phyloP scores from a whole-genome alignment of 2,888 invertebrate species.

The Pogonocherus hispidulus region DNA sequence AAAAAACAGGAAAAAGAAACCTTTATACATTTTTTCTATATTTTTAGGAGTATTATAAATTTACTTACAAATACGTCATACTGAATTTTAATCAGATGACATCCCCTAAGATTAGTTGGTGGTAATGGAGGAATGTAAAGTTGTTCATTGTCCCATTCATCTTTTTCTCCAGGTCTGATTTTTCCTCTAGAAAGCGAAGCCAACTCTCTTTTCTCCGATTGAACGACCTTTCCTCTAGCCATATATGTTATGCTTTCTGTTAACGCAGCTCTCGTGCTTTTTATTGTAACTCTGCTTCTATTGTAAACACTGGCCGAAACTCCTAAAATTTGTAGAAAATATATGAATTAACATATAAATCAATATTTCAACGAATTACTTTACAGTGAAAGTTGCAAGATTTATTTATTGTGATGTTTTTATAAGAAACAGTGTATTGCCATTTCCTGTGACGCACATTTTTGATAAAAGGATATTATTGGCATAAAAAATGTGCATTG shows the following conservation, averaged over 20 bases:
- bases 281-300: constrained; percentile 87
- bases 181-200: constrained; percentile 85
- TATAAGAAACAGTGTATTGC: too few species aligned
- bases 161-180: constrained; percentile 84
- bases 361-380: too few species aligned
- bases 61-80: constrained; percentile 92
- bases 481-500: too few species aligned
- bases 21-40: too few species aligned
- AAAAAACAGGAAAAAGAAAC: too few species aligned
- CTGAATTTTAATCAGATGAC: constrained; percentile 92
- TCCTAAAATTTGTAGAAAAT: constrained; percentile 53
- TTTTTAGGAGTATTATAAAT: too few species aligned
- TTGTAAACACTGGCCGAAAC: constrained; percentile 88
- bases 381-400: too few species aligned
- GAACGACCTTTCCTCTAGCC: constrained; percentile 87
- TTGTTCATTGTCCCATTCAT: constrained; percentile 90
- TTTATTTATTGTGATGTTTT: too few species aligned
- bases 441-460: too few species aligned
- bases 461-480: too few species aligned
- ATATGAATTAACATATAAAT: background rate
- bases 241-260: constrained; percentile 92
- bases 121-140: constrained; percentile 94
- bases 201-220: constrained; percentile 88
- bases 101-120: constrained; percentile 93
- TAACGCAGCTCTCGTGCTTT: constrained; percentile 87